Evolutionary conservation across 2,113 vertebrate genomes (phyloP).

Genomic region (Taurulus bubalis): DNA sequence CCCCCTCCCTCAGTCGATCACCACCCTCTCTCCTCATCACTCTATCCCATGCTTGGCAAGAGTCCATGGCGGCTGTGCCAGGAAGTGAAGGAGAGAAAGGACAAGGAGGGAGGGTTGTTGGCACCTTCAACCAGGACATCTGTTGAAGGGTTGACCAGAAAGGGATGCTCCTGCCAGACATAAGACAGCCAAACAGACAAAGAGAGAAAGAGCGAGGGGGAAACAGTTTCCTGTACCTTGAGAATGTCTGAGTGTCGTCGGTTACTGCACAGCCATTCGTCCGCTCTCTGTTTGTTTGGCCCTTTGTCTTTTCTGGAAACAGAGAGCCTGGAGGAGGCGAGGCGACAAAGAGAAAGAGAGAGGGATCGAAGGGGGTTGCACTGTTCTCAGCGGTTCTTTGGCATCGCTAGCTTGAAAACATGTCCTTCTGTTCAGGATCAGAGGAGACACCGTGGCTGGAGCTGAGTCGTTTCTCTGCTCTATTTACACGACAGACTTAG

Average conservation of each 20-base stretch:
- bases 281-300: constrained; percentile 53
- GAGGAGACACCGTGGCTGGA: constrained; percentile 55
- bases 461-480: constrained; percentile 58
- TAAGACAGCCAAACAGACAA: constrained; percentile 37
- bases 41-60: constrained; percentile 41
- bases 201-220: neutral
- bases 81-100: constrained; percentile 24
- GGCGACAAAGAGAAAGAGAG: constrained; percentile 43
- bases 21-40: constrained; percentile 48
- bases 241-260: constrained; percentile 54
- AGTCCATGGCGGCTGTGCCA: constrained; percentile 39
- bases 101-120: constrained; percentile 40
- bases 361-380: constrained; percentile 38
- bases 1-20: constrained; percentile 31
- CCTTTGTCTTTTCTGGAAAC: constrained; percentile 52
- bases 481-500: constrained; percentile 75
- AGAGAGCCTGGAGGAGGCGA: constrained; percentile 34
- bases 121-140: constrained; percentile 42
- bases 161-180: constrained; percentile 55
- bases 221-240: constrained; percentile 42
- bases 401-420: constrained; percentile 65
- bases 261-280: constrained; percentile 25
- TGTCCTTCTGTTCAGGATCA: constrained; percentile 77
- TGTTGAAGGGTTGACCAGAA: constrained; percentile 49
- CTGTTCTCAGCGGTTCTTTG: constrained; percentile 61